Percentiles rank a stretch among this genome's conserved stretches.
These are phyloP conservation scores for Smutsia gigantea DNA, from an alignment of 2,797 vertebrate species.

Conservation along the genomic window DNA sequence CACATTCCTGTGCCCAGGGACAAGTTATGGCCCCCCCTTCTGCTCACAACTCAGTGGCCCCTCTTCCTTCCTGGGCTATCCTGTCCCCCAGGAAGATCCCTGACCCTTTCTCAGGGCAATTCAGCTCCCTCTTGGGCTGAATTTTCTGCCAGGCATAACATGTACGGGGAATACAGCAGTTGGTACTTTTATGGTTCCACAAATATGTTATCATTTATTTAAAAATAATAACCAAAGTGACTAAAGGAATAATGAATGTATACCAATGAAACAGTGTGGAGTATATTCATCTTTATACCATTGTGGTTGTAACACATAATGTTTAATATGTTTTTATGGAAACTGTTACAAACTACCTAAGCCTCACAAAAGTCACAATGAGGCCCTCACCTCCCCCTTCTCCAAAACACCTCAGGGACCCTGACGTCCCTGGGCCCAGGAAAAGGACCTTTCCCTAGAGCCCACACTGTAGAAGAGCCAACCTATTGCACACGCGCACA, in stretches of 20 bases:
- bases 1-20: too few relatives aligned
- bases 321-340: background rate
- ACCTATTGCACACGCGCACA: background rate
- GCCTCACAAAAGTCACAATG: background rate
- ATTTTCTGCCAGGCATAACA: background rate
- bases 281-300: background rate
- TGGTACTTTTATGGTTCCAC: background rate
- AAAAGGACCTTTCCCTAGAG: background rate
- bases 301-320: accelerated
- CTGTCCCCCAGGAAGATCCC: background rate
- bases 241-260: background rate
- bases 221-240: background rate
- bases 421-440: background rate
- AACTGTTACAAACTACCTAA: background rate
- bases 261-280: background rate
- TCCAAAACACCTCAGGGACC: background rate
- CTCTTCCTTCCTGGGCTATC: background rate
- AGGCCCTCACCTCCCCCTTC: background rate
- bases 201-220: background rate
- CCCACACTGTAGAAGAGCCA: background rate
- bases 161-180: background rate
- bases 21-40: background rate
- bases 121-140: background rate
- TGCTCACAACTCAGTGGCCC: background rate
- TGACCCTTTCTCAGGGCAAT: background rate